Base-by-base conservation (phyloP, 2,113 vertebrate species). In the Cavia aperea region DNA sequence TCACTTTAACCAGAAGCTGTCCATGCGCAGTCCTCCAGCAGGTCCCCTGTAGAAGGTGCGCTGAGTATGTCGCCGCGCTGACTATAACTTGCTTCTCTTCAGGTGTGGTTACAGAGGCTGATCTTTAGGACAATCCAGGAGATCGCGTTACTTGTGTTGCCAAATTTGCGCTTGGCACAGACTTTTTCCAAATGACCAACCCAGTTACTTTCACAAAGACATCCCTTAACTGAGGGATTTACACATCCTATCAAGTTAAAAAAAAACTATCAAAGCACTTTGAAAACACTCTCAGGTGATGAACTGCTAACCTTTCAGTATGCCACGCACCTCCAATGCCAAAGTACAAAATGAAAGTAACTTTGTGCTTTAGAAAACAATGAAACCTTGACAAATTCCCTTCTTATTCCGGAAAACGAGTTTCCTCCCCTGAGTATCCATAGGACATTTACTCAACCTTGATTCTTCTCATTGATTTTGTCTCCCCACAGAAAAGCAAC, bases 401-500 rank as follows among this genome's bases (percentile, higher is more conserved):
- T 63, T 92, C 68, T 89, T 73, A 65, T 86, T 92, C 78, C 68
- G 29, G 87, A 94, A 96, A 95, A 91, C 19, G 21, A 83, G 60
- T 95, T 78, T 60, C 82, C 54, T 94, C 94, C 88, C 91, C 63
- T 58, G 95, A 94, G 91, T 88, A 96, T 95, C 89, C 85, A 82
- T 66, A 95, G 92, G 94, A 96, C 88, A 58, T 93, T 92, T 90
- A 90, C 85, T 94, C 95, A 96, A 86, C 89, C 91, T 95, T 92
- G 95, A 92, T 94, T 89, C 93, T 96, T 96, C 92, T 95, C 95
- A 95, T 90, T 96, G 95, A 91, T 96, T 95, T 95, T 87, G 81
- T 96, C 85, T 97, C 96, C 96, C 95, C 85, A 95, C 87, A 96
- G 95, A 96, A 96, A 95, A 96, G 85, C 77, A 91, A 83, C 96